phyloP scores from a whole-genome alignment of 2,797 vertebrate species.

The Morus bassanus region DNA sequence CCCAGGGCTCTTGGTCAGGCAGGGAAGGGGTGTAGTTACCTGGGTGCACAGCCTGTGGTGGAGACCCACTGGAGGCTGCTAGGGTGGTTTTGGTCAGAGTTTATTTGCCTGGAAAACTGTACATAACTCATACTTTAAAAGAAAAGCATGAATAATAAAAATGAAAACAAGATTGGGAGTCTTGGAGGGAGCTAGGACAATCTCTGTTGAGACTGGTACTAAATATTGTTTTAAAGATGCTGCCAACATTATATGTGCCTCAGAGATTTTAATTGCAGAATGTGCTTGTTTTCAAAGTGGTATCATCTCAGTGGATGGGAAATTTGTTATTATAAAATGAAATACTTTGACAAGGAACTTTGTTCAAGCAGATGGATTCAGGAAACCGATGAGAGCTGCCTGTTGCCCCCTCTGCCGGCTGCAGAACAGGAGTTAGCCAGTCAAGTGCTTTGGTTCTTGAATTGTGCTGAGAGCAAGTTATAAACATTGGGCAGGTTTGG shows the following conservation, averaged over 20 bases:
- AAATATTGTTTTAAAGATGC: not conserved
- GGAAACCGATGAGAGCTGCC: not conserved
- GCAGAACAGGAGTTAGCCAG: not conserved
- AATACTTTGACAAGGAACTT: not conserved
- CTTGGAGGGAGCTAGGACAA: not conserved
- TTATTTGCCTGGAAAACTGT: not conserved
- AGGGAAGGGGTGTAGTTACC: not conserved
- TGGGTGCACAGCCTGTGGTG: not conserved
- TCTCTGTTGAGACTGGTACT: not conserved
- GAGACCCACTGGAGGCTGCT: not conserved
- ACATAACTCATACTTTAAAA: not conserved
- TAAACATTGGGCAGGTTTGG: not conserved
- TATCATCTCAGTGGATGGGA: not conserved
- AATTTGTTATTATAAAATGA: not conserved
- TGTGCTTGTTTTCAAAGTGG: not conserved
- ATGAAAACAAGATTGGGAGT: not conserved
- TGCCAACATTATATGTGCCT: not conserved
- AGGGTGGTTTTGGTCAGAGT: not conserved
- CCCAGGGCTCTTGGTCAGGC: not conserved
- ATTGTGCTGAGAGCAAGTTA: not conserved
- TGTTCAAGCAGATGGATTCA: not conserved
- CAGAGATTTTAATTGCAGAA: not conserved
- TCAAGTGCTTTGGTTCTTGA: not conserved
- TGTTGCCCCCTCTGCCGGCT: slow-evolving; percentile 15
- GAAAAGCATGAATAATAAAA: not conserved